Evolutionary conservation across 2,797 vertebrate genomes (phyloP), one percentile per base, ranked within the genome.

Genomic region (Sarcophilus harrisii): DNA sequence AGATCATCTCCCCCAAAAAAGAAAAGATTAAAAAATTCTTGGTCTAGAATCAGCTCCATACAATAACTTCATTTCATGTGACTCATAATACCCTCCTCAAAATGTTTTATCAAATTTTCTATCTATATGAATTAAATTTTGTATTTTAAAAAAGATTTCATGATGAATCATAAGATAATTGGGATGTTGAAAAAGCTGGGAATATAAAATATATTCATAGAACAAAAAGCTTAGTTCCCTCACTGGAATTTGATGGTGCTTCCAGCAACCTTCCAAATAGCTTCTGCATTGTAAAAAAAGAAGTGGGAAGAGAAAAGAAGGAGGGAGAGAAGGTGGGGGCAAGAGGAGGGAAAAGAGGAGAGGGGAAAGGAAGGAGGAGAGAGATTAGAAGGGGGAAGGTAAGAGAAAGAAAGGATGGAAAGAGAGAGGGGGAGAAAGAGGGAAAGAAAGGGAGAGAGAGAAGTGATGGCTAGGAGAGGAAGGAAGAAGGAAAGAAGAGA

Each of bases 191-290:
- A 38, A 81, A 81, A 81, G 38, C 38, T 10, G 9, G 38, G 73
- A 45, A 45, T 81, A 38, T 45, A 45, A 81, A 21, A 81, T 81
- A 45, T 8, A 81, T 81, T 91, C 87, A 92, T 2, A 73, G 38
- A 92, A 90, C 5, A 49, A 30, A 96, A 94, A 73, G 30, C 91
- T 55, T 87, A 94, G n/a, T 94, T 95, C 95, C 55, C 96, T 16
- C 45, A 24, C 87, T 45, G 96, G 57, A 93, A 95, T 45, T 91
- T 54, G 57, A 30, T 11, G 90, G 14, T 58, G 28, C 96, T 45
- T 94, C 96, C 28, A 96, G 28, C 38, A 96, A 90, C 73, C 95
- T 91, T 66, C 21, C 49, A 94, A 66, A 93, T 93, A 93, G 55
- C 38, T 94, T 66, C 62, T 8, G 93, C 90, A 91, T 52, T 93